Percentiles rank a stretch among this genome's conserved stretches.
These are phyloP conservation scores for Lateolabrax maculatus DNA, from an alignment of 2,797 vertebrate species.

Conservation along the genomic window DNA sequence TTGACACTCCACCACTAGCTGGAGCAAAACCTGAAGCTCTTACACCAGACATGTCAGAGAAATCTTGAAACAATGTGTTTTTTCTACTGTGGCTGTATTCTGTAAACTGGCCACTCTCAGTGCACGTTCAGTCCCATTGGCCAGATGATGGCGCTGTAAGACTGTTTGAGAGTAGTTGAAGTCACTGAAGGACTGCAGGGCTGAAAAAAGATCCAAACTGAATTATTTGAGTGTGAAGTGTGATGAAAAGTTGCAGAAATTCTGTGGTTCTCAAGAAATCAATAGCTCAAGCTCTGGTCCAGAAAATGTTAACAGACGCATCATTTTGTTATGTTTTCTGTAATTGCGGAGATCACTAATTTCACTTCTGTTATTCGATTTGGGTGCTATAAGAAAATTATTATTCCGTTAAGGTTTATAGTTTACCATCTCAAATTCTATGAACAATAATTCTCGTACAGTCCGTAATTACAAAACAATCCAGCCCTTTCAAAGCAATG, in stretches of 20 bases:
- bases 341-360: background rate
- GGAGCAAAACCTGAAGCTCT: background rate
- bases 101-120: background rate
- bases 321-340: background rate
- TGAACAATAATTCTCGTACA: background rate
- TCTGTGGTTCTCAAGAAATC: background rate
- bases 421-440: background rate
- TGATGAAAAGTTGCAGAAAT: background rate
- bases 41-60: background rate
- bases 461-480: background rate
- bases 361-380: background rate
- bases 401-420: background rate
- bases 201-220: background rate
- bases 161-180: background rate
- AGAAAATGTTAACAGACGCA: background rate
- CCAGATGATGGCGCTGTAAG: conserved; percentile 11
- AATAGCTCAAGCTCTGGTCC: background rate
- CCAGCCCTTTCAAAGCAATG: background rate
- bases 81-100: background rate
- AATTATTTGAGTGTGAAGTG: background rate
- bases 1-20: background rate
- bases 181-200: background rate
- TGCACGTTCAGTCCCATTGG: background rate
- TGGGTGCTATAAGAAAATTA: background rate
- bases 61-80: background rate